Evolutionary conservation across 2,797 vertebrate genomes (phyloP).

Genomic region (Capromys pilorides): DNA sequence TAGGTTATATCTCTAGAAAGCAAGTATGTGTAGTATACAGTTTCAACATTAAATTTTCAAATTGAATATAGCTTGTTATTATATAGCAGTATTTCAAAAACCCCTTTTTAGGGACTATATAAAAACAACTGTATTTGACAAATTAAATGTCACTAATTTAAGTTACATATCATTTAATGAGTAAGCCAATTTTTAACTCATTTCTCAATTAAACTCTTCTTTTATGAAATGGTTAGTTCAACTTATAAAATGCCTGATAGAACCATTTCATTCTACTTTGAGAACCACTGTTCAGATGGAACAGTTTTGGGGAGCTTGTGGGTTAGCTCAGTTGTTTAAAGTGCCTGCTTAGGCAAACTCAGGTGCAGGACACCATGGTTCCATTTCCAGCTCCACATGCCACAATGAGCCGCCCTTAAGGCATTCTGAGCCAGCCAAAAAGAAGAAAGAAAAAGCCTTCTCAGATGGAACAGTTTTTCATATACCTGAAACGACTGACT

Average conservation of each 20-base stretch:
- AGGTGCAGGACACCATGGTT: too few relatives aligned
- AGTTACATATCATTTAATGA: slow-evolving; percentile 13
- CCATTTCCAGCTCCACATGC: too few relatives aligned
- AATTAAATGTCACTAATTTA: slow-evolving; percentile 50
- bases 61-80: slow-evolving; percentile 34
- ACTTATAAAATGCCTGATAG: slow-evolving; percentile 21
- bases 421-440: too few relatives aligned
- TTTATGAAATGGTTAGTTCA: background rate
- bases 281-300: slow-evolving; percentile 50
- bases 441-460: too few relatives aligned
- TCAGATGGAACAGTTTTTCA: slow-evolving; percentile 43
- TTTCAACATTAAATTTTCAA: slow-evolving; percentile 33
- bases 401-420: too few relatives aligned
- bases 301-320: background rate
- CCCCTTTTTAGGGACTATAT: background rate
- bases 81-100: background rate
- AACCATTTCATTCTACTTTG: slow-evolving; percentile 1
- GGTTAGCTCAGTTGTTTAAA: too few relatives aligned
- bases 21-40: background rate
- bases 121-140: slow-evolving; percentile 1
- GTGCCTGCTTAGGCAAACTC: too few relatives aligned
- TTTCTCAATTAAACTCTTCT: background rate
- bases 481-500: background rate
- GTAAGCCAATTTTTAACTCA: slow-evolving; percentile 2
- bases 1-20: background rate